Evolutionary conservation across 2,888 invertebrate species (phyloP), one percentile per base, ranked within the genome.

Genomic region (Drepanosiphum platanoidis): DNA sequence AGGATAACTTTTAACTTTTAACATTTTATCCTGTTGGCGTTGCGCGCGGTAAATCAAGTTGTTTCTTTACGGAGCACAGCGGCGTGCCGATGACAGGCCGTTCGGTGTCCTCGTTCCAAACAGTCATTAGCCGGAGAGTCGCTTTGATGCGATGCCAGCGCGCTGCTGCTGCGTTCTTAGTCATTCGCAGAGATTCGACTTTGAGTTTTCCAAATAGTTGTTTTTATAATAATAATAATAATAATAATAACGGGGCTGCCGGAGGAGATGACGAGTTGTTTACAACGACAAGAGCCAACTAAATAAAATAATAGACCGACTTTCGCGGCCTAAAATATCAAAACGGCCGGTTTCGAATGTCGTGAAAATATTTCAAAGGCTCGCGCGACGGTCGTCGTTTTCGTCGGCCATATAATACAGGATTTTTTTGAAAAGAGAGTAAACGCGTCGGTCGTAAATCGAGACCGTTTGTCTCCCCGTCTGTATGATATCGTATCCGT

Each of bases 21-120:
- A 72, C 30, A 30, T 42, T 72, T 42, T 72, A 72, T 72, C 42
- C 30, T 1, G 30, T 72, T 30, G n/a, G 61, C 61, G 27, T 27
- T 22, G 9, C 27, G 11, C 42, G 7, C 22, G 22, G 52, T 75
- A 58, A 58, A 75, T 75, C n/a, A 58, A 75, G 52, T n/a, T 34
- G 52, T 75, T 52, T 75, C 74, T 75, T 52, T 34, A 22, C 52
- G 32, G 36, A 32, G 34, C n/a, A n/a, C 22, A 32, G 34, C n/a
- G 13, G 74, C n/a, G 34, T 74, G 74, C 52, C 13, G 34, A 34
- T 74, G 74, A 74, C 74, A 74, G 74, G 52, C 52, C 9, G n/a
- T 22, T 36, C 22, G 68, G 27, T 15, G n/a, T 27, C 27, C 61
- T 22, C n/a, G 61, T 61, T 22, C 61, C 61, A 61, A 52, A 52